Conservation (phyloP, 2,113 vertebrate genomes). For the Leptobrachium leishanense region DNA sequence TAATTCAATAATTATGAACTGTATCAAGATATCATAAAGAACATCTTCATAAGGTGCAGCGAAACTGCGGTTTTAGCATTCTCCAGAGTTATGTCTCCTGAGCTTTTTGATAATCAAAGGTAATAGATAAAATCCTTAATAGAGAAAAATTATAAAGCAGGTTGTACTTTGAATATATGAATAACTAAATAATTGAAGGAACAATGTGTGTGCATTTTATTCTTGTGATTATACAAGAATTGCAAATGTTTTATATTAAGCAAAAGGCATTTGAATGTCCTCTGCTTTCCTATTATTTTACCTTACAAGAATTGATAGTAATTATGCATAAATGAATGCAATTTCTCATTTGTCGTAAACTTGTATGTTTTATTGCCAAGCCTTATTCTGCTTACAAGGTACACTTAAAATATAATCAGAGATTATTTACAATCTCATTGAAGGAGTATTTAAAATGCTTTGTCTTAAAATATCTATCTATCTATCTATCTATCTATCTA, state of each 20-base stretch:
- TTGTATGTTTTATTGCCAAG: background rate
- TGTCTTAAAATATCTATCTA: too few species aligned
- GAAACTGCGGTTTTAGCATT: background rate
- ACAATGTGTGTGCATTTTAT: constrained; percentile 11
- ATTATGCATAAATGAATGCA: background rate
- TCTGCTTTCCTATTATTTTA: background rate
- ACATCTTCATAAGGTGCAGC: too few species aligned
- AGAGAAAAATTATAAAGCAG: background rate
- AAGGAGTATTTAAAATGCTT: background rate
- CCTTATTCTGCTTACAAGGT: background rate
- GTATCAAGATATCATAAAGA: too few species aligned
- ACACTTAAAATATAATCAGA: background rate
- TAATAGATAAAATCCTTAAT: constrained; percentile 8
- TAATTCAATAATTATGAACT: too few species aligned
- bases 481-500: too few species aligned
- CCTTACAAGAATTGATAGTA: background rate
- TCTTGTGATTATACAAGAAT: constrained; percentile 8
- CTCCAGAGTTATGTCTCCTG: constrained; percentile 2
- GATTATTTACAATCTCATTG: background rate
- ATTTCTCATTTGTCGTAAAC: background rate
- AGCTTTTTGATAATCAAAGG: constrained; percentile 6
- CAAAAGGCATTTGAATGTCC: constrained; percentile 1
- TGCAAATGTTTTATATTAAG: constrained; percentile 3
- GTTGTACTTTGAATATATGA: constrained; percentile 14
- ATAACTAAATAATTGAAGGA: constrained; percentile 23